Base-by-base conservation (phyloP, 1,140 invertebrate species). In the Babylonia areolata region DNA sequence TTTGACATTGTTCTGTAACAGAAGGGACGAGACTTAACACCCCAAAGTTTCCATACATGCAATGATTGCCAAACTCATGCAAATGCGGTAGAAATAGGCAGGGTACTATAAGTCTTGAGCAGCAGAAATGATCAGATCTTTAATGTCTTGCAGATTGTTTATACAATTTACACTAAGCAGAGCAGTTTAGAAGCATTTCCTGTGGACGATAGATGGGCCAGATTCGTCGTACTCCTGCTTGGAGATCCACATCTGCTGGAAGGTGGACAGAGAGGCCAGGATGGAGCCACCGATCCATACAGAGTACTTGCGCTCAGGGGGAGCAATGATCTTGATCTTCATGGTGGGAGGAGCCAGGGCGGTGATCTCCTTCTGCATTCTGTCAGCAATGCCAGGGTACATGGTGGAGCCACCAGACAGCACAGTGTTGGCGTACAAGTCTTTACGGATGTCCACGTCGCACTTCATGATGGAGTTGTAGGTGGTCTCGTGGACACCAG, bases 191-290 rank as follows among this genome's bases (percentile, higher is more conserved):
- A 98, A 86, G 81, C 88, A 89, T 94, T 98, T 97, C 85, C 87
- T 71, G 85, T 87, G 88, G 97, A 97, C 85, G 97, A 97, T 83
- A 97, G 75, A 77, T 54, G 97, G 97, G 90, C 97, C 97, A 92
- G 97, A 97, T 94, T 98, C 97, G 94, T 97, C 97, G 95, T 97
- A 97, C 93, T 97, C 97, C 85, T 95, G 93, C 87, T 95, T 95
- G 89, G 93, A 94, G 92, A 95, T 96, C 95, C 95, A 95, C 95
- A 96, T 95, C 89, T 95, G 95, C 90, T 96, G 95, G 95, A 96
- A 96, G 90, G 96, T 96, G 88, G 95, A 95, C 40, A 96, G 94
- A 71, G 95, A 96, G 78, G 95, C 95, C 83, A 96, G 90, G 90
- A 96, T 96, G 85, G 95, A 96, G 51, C 93, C 93, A 82, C 93